Percentiles rank a stretch among this genome's conserved stretches.
Evolutionary conservation across 2,888 invertebrate species (phyloP).

Genomic region (Petrolisthes cinctipes): DNA sequence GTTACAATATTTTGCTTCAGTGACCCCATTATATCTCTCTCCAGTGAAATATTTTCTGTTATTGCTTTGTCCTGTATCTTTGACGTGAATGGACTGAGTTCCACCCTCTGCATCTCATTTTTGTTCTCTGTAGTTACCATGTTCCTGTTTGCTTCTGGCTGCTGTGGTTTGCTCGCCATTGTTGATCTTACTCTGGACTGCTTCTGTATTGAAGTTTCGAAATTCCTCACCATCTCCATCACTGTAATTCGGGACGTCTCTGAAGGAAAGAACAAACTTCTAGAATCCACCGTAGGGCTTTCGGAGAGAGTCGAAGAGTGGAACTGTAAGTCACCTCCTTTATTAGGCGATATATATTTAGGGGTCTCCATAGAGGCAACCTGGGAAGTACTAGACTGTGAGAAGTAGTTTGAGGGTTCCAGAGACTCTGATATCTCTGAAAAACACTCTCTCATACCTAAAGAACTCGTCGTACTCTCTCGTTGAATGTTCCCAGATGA

Average conservation of each 20-base stretch:
- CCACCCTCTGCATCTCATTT: too few species aligned
- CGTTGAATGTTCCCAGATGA: too few species aligned
- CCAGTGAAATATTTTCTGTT: too few species aligned
- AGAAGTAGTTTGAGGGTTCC: too few species aligned
- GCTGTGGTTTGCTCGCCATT: not conserved
- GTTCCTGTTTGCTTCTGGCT: not conserved
- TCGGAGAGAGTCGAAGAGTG: not conserved
- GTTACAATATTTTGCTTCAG: too few species aligned
- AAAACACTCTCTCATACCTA: too few species aligned
- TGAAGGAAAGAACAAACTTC: not conserved
- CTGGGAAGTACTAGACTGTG: not conserved
- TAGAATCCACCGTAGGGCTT: not conserved
- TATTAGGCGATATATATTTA: not conserved
- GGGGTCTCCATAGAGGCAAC: not conserved
- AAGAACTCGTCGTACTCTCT: too few species aligned
- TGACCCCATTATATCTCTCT: too few species aligned
- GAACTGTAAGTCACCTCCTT: not conserved
- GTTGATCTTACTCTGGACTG: not conserved
- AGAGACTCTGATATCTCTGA: too few species aligned
- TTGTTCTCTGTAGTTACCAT: not conserved
- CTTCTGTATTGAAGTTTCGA: not conserved
- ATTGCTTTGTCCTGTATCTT: too few species aligned
- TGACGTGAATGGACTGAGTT: too few species aligned
- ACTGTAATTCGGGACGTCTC: not conserved
- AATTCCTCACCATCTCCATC: slow-evolving; percentile 5